A percentile compares a stretch with the other conserved stretches of the same genome.
These are phyloP conservation scores for Thalassaphorura encarpata DNA, from an alignment of 1,140 invertebrate species.

Conservation along the genomic window DNA sequence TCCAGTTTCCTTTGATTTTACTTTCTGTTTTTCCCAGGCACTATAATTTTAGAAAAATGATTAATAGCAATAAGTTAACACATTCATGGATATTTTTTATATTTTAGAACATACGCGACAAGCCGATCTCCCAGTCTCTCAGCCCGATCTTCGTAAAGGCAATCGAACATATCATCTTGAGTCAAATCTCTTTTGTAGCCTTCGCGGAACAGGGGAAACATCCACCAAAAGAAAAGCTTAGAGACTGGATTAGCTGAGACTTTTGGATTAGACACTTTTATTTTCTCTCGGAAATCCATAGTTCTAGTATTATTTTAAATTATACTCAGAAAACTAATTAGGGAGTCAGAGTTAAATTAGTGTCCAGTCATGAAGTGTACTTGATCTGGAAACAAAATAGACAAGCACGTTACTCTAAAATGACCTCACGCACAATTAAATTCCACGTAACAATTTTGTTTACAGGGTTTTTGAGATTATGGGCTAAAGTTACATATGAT, in stretches of 20 bases:
- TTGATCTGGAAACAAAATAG: no score
- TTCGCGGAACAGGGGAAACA: slow-evolving; percentile 22
- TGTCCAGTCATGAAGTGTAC: no score
- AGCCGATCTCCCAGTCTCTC: slow-evolving; percentile 11
- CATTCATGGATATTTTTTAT: no score
- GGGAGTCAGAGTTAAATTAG: no score
- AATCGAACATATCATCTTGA: slow-evolving; percentile 22
- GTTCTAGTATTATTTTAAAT: no score
- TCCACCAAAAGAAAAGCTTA: slow-evolving; percentile 26
- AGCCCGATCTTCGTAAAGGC: slow-evolving; percentile 16
- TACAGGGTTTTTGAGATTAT: no score
- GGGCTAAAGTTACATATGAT: no score
- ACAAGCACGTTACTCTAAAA: no score
- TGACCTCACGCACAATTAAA: no score
- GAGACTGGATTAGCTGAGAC: slow-evolving; percentile 20
- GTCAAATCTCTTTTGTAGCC: slow-evolving; percentile 13
- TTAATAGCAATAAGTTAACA: background rate
- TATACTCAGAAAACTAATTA: no score
- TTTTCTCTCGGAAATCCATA: slow-evolving; percentile 28
- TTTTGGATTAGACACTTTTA: slow-evolving; percentile 11
- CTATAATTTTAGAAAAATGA: slow-evolving; percentile 24
- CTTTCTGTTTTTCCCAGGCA: slow-evolving; percentile 42
- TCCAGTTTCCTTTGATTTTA: slow-evolving; percentile 35
- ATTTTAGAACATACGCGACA: slow-evolving; percentile 1
- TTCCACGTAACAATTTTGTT: no score